Evolutionary conservation across 2,888 invertebrate genomes (phyloP), one percentile per base, ranked within the genome.

Genomic region (Sinodicranocentrus sp.): DNA sequence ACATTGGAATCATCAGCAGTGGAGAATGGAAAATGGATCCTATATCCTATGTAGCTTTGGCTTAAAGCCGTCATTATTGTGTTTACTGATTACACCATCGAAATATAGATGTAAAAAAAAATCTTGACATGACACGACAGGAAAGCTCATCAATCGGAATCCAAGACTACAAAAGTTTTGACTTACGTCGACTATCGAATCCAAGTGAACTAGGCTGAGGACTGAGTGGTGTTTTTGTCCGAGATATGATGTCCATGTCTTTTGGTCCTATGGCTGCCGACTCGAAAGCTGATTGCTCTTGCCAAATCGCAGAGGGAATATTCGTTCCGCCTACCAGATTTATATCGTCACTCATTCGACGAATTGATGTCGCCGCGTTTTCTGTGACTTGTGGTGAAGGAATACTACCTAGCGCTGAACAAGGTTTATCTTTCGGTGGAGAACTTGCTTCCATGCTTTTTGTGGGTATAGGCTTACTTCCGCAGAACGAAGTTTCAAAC

Each of bases 401-500:
- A 63, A 80, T 43, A 54, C 72, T 25, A 19, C 39, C 3, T 33
- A 39, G 57, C n/a, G 25, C 25, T 25, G 57, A 33, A 15, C 3
- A 19, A 17, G 28, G 15, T 63, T 63, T 63, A 0, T 79, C 84
- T 44, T 82, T 78, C 2, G 85, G 84, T 19, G 86, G 87, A 23
- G 86, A 87, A 1, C 86, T 87, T 21, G 91, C 21, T 91, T 90
- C 67, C 91, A 91, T 85, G 91, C 91, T 84, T 91, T 91, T 54
- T 91, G 92, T 2, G 91, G 93, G 67, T 92, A 93, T 92, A 92
- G 95, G 95, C 89, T 95, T 96, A 68, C 94, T 95, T 0, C 97
- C 97, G 91, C 96, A 97, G 90, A 97, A 97, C 0, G 96, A 96
- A 0, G 97, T 97, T 91, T 97, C 97, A 82, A 97, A 92, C 76